These are phyloP conservation scores for Acrocephalus kingi DNA, from an alignment of 2,113 vertebrate genomes.

Conservation along the genomic window DNA sequence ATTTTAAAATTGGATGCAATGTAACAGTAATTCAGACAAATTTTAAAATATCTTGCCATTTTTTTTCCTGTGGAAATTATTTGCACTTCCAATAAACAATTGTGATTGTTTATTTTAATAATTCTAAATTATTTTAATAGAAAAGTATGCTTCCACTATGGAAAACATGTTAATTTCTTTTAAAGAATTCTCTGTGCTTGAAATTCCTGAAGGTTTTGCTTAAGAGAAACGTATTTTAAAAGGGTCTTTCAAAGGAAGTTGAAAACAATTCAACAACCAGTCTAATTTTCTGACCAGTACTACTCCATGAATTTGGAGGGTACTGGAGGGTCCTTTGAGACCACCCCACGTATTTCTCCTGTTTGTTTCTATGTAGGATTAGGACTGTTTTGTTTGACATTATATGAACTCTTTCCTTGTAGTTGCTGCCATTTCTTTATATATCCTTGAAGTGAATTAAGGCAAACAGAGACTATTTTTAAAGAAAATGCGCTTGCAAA, in stretches of 20 bases:
- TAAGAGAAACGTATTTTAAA: not conserved
- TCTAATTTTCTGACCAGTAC: not conserved
- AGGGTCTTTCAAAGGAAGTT: not conserved
- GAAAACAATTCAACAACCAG: fast-evolving
- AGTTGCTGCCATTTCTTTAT: not conserved
- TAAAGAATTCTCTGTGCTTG: not conserved
- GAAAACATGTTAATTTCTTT: not conserved
- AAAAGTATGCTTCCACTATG: not conserved
- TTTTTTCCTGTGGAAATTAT: not conserved
- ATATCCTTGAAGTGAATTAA: not conserved
- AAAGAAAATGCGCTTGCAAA: not conserved
- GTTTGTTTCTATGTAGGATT: not conserved
- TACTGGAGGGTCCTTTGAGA: not conserved
- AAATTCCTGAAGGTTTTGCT: not conserved
- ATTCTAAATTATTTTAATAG: not conserved
- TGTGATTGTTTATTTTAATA: not conserved
- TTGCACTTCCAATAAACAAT: not conserved
- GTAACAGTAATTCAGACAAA: not conserved
- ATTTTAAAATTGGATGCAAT: not conserved
- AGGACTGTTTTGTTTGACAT: not conserved
- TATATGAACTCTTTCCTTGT: not conserved
- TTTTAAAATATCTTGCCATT: not conserved
- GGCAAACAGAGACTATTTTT: not conserved
- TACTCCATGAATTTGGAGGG: not conserved
- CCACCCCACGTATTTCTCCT: not conserved